A percentile compares a stretch with the other conserved stretches of the same genome.
These are phyloP conservation scores for Chloromyia formosa DNA, from an alignment of 2,888 invertebrate genomes.

Conservation along the genomic window DNA sequence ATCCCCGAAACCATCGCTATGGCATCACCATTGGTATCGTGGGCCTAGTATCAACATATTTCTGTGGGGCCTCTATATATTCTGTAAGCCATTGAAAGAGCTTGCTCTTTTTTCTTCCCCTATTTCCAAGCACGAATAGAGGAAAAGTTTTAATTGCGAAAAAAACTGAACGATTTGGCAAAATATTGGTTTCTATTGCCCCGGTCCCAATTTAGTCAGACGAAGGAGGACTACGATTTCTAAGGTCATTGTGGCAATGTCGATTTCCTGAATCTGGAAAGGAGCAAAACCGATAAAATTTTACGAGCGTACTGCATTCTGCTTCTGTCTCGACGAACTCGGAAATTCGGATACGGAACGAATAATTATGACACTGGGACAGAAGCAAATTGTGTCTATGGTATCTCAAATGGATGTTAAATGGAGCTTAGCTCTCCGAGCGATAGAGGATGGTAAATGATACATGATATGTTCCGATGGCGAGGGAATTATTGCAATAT, in stretches of 20 bases:
- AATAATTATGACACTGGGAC: conserved; percentile 26
- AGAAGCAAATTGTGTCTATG: conserved; percentile 29
- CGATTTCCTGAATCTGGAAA: not conserved
- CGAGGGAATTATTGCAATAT: not conserved
- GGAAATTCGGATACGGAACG: not conserved
- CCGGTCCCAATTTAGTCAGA: not conserved
- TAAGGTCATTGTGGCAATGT: not conserved
- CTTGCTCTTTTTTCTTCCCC: no score
- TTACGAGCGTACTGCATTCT: conserved; percentile 9
- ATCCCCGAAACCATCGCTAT: not conserved
- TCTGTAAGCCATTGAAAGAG: no score
- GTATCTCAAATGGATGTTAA: conserved; percentile 25
- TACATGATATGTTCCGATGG: no score
- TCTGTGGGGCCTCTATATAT: not conserved
- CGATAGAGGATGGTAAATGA: no score
- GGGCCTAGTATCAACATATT: conserved; percentile 15
- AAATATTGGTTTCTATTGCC: conserved; percentile 36
- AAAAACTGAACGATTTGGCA: conserved; percentile 38
- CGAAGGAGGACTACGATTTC: no score
- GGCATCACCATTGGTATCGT: no score
- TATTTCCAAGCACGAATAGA: not conserved
- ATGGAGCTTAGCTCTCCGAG: no score
- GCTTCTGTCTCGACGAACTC: conserved; percentile 15
- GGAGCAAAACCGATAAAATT: conserved; percentile 34
- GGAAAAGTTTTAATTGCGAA: conserved; percentile 43